These are phyloP conservation scores for Isotomurus palustris DNA, from an alignment of 2,888 invertebrate genomes.

Conservation along the genomic window DNA sequence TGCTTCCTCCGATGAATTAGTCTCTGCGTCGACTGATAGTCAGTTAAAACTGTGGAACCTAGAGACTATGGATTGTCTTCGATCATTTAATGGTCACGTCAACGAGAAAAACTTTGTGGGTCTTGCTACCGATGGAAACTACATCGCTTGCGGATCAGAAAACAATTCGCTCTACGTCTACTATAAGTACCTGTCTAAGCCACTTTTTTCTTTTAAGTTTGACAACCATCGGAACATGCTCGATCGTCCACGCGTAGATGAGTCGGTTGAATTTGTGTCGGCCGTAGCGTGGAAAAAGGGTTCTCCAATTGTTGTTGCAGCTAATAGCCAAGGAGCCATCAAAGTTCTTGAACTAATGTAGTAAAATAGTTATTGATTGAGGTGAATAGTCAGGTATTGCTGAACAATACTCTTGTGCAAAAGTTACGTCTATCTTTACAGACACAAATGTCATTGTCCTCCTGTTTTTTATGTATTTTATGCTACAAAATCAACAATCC, in stretches of 20 bases:
- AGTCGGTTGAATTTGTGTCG: conserved; percentile 83
- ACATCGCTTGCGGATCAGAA: conserved; percentile 90
- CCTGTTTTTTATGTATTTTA: no score
- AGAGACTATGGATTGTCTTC: conserved; percentile 65
- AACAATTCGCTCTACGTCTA: conserved; percentile 90
- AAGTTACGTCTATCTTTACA: no score
- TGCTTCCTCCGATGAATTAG: conserved; percentile 74
- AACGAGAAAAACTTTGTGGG: conserved; percentile 97
- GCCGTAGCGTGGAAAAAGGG: conserved; percentile 89
- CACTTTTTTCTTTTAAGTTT: conserved; percentile 80
- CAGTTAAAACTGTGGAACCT: conserved; percentile 88
- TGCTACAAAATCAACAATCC: no score
- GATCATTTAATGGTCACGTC: conserved; percentile 84
- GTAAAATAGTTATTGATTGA: background rate
- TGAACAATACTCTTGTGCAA: no score
- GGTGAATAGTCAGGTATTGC: no score
- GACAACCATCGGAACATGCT: conserved; percentile 73
- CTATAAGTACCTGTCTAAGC: conserved; percentile 82
- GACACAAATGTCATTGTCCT: no score
- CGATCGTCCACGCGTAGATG: conserved; percentile 62
- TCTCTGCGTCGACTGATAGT: conserved; percentile 88
- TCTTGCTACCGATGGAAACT: conserved; percentile 83
- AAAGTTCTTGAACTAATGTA: conserved; percentile 65
- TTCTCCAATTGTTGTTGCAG: conserved; percentile 80
- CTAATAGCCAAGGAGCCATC: conserved; percentile 89